Evolutionary conservation across 2,888 invertebrate species (phyloP), one percentile per base, ranked within the genome.

Genomic region (Pasiphila rectangulata): DNA sequence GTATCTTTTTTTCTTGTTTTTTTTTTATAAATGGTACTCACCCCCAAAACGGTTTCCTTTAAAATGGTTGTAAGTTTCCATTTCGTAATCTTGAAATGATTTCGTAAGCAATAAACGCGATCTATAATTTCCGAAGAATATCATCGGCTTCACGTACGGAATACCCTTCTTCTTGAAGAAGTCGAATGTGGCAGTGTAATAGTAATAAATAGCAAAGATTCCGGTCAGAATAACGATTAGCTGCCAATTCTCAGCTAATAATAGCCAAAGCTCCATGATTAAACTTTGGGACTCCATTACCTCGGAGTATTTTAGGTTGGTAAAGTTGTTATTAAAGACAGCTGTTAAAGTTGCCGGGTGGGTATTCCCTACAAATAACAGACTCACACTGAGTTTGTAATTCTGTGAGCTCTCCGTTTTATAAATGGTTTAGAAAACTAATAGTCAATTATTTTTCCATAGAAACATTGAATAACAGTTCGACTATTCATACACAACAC

Each of bases 51-150:
- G 79, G 36, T 75, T 61, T 54, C 89, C 90, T 76, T 82, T 84
- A 52, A 90, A 89, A 51, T 78, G 56, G 48, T 82, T 77, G 51
- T 90, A 89, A 17, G 85, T 70, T 21, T 85, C 74, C 34, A 79
- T 58, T 59, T 90, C 88, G 54, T 79, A 85, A 45, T 85, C 82
- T 59, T 87, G 87, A 54, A 87, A 87, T 7, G 90, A 89, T 61
- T 66, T 75, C 53, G 74, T 79, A n/a, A 80, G 78, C 16, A 68
- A 57, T 37, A 90, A 49, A 50, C 90, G 72, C 1, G 80, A 75
- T 17, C 83, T 84, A 15, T 89, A 63, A 61, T 89, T 90, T 1
- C 90, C 90, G 30, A 90, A 66, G n/a, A 90, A 67, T 56, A 90
- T 76, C 15, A 66, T 72, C 2, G 90, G 90, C 61, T 89, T 81